Percentiles rank a stretch among this genome's conserved stretches.
Conservation (phyloP, 2,888 invertebrate species). For the Orchestes rusci region DNA sequence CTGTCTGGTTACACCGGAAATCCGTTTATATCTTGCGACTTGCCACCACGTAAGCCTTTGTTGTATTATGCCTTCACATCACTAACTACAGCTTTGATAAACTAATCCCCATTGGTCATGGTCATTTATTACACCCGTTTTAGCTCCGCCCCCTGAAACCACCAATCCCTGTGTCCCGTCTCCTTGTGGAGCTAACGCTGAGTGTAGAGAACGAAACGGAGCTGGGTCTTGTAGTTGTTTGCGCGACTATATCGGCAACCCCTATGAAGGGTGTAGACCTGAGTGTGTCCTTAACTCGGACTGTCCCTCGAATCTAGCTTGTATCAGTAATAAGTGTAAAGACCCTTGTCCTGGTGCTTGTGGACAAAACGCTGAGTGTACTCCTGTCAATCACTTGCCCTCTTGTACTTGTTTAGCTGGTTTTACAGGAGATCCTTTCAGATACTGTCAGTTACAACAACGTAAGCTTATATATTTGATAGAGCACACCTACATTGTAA, state of each 20-base stretch:
- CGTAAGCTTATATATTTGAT: slow-evolving; percentile 34
- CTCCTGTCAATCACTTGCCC: slow-evolving; percentile 66
- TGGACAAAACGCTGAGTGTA: slow-evolving; percentile 67
- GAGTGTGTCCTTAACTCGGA: slow-evolving; percentile 68
- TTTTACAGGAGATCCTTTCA: slow-evolving; percentile 55
- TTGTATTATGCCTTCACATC: slow-evolving; percentile 9
- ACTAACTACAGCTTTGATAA: background rate
- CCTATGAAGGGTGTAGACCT: slow-evolving; percentile 69
- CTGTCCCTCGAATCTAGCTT: slow-evolving; percentile 64
- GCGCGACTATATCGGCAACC: slow-evolving; percentile 67
- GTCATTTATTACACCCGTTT: too few species aligned
- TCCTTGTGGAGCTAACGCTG: slow-evolving; percentile 65
- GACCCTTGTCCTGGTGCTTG: slow-evolving; percentile 78
- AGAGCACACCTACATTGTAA: background rate
- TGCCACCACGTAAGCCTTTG: slow-evolving; percentile 26
- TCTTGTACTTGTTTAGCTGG: slow-evolving; percentile 59
- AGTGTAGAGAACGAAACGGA: slow-evolving; percentile 55
- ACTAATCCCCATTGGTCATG: slow-evolving; percentile 8
- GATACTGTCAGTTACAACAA: slow-evolving; percentile 37
- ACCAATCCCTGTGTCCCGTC: slow-evolving; percentile 56
- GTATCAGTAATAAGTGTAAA: slow-evolving; percentile 65
- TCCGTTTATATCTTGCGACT: slow-evolving; percentile 57
- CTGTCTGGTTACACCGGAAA: slow-evolving; percentile 51
- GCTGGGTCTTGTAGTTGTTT: slow-evolving; percentile 64
- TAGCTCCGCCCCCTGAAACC: slow-evolving; percentile 35